Evolutionary conservation across 1,140 invertebrate species (phyloP), one percentile per base, ranked within the genome.

Genomic region (Bombus superbus): DNA sequence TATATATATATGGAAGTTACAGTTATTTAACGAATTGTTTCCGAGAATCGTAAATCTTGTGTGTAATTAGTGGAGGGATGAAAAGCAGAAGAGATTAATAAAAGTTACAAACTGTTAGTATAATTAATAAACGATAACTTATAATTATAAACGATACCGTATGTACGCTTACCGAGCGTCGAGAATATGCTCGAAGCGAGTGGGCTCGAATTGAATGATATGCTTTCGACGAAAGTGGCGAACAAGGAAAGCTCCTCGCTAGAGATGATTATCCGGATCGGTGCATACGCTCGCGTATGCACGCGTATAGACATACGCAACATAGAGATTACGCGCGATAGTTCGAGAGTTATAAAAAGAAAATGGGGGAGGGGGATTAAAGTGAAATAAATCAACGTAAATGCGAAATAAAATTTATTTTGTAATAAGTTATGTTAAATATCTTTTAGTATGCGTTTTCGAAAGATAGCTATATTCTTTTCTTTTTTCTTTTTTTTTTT

Each of bases 241-340:
- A n/a, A 18, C 6, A 22, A 44, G 25, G 4, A 18, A 44, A 73
- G 15, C 42, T 47, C 0, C 71, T 32, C 42, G 42, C 42, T 73
- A 42, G n/a, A 47, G 9, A 22, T 8, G 1, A 44, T 9, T 18
- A 32, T 42, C 28, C 25, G 38, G 2, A 42, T 47, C 71, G 71
- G n/a, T 47, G 42, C 28, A 74, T 44, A 76, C 47, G 25, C n/a
- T 15, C 62, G 35, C 32, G n/a, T 53, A 42, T 38, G 57, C 32
- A 35, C 64, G 22, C 13, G 4, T 42, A 22, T 10, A 81, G n/a
- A 28, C 40, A 73, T 38, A 62, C 38, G 6, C 22, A 59, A 53
- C 11, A 74, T 13, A 71, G 28, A 44, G 71, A 57, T 57, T n/a
- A 47, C 40, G 59, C 77, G 79, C 75, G 76, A 86, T 32, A 59